Base-by-base conservation (phyloP, 2,113 vertebrate genomes). In the Corvus cornix region DNA sequence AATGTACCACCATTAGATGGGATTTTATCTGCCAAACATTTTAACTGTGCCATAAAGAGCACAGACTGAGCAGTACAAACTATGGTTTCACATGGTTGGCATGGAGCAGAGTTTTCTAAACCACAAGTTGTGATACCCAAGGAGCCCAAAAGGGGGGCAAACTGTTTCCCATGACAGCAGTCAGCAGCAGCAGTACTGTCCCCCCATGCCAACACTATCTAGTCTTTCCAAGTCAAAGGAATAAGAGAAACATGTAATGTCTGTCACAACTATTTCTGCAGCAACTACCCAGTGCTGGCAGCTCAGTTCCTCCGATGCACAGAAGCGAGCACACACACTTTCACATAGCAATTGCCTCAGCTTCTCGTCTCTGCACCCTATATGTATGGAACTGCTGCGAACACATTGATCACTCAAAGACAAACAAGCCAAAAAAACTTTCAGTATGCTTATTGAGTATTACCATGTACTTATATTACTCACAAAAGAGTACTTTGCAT, bases 91-190 rank as follows among this genome's bases (percentile, higher is more conserved):
- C 18, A 9, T 4, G 12, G 21, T 1, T 81, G 43, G 18, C 30
- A 59, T 9, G 21, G 23, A 84, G 22, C 18, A 52, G 33, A 8
- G 52, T 52, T 84, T 91, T 82, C 53, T 80, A 68, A 94, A 59
- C 7, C 30, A 11, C 9, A 3, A 2, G 7, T 6, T 94, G 48
- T 35, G 60, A 67, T 41, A 31, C 27, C 23, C 24, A 46, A 30
- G 15, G 13, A 43, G 4, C 16, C 39, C 17, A 23, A 41, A 73
- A 46, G 2, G 1, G 4, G 8, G 9, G 1, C 7, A 77, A 52
- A 39, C 30, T 56, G 1, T 44, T 93, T 89, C 24, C 35, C n/a
- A 7, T 7, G 23, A 13, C 30, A 72, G 56, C 56, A 78, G 30
- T 4, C 49, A 62, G 60, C 52, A 83, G 24, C 41, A 39, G 53